phyloP scores from a whole-genome alignment of 1,140 invertebrate species.

The Achroia grisella region DNA sequence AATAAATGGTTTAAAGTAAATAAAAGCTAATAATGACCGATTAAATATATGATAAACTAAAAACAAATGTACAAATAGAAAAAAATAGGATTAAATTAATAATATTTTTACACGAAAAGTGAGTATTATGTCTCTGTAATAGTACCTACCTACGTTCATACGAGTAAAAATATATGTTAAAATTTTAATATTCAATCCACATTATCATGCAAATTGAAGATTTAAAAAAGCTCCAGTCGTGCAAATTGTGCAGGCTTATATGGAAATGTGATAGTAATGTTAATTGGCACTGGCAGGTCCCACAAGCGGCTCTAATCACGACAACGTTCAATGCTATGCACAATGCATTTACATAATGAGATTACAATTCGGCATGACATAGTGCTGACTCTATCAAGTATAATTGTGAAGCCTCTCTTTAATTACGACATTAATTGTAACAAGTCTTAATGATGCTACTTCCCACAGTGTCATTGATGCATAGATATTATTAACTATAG shows the following conservation, averaged over 20 bases:
- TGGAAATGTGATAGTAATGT: conserved; percentile 13
- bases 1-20: too few relatives aligned
- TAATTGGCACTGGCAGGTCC: conserved; percentile 13
- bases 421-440: background rate
- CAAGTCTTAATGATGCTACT: background rate
- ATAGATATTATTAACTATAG: background rate
- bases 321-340: conserved; percentile 4
- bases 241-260: conserved; percentile 2
- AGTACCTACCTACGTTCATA: too few relatives aligned
- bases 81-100: too few relatives aligned
- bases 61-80: too few relatives aligned
- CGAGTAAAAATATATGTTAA: conserved; percentile 1
- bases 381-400: conserved; percentile 4
- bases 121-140: too few relatives aligned
- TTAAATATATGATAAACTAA: too few relatives aligned
- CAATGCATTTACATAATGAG: conserved; percentile 23
- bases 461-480: background rate
- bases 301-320: conserved; percentile 21
- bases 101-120: too few relatives aligned
- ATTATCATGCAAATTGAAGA: too few relatives aligned
- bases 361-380: conserved; percentile 25
- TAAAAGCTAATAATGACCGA: too few relatives aligned
- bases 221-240: too few relatives aligned
- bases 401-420: conserved; percentile 3
- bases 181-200: background rate